Evolutionary conservation across 2,113 vertebrate genomes (phyloP).

Genomic region (Larimichthys polyactis): DNA sequence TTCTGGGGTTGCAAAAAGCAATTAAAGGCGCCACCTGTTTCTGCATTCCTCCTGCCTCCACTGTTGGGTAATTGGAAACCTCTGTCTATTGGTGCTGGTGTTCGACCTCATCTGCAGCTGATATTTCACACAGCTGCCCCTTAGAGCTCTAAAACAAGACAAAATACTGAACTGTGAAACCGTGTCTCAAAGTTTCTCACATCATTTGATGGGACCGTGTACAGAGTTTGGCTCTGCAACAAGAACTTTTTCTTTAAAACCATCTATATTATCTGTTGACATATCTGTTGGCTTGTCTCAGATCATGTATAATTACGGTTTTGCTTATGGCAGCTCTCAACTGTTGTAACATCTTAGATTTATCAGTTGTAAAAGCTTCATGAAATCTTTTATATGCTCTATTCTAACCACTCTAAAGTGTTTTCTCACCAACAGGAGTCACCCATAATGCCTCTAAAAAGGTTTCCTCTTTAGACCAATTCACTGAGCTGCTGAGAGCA

Average conservation of each 20-base stretch:
- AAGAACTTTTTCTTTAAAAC: neutral
- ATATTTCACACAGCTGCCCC: constrained; percentile 72
- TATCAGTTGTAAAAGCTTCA: constrained; percentile 3
- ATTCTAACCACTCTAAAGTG: neutral
- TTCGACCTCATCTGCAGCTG: constrained; percentile 72
- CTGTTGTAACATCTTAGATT: neutral
- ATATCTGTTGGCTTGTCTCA: neutral
- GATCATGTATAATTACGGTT: neutral
- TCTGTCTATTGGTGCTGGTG: constrained; percentile 71
- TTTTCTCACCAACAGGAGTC: neutral
- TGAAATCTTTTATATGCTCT: neutral
- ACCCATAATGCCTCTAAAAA: neutral
- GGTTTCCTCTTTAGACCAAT: neutral
- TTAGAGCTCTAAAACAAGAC: constrained; percentile 42
- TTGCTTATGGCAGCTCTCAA: neutral
- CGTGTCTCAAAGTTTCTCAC: neutral
- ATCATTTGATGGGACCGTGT: neutral
- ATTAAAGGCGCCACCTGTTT: constrained; percentile 84
- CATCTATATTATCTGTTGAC: neutral
- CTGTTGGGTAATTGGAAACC: constrained; percentile 80
- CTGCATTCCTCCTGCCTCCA: constrained; percentile 63
- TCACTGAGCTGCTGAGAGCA: neutral
- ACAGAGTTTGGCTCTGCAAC: neutral
- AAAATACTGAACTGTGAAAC: constrained; percentile 41
- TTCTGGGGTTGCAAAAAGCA: constrained; percentile 80